These are phyloP conservation scores for Drosophila prostipennis DNA, from an alignment of 2,888 invertebrate species.

Conservation along the genomic window DNA sequence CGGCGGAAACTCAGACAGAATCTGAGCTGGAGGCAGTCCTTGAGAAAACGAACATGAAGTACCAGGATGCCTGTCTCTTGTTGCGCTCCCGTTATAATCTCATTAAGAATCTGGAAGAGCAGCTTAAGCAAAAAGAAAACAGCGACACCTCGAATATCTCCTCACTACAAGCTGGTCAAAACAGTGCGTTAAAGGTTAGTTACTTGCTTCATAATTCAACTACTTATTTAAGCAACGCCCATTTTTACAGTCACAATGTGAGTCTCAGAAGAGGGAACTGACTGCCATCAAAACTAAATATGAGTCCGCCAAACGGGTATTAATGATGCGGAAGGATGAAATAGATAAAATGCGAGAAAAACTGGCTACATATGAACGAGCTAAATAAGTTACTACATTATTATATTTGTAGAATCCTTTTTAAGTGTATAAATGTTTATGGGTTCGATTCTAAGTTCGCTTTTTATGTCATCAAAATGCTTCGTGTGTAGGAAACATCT, in stretches of 20 bases:
- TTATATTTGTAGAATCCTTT: conserved; percentile 4
- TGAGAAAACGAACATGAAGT: conserved; percentile 67
- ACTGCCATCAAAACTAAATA: conserved; percentile 10
- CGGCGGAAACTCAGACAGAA: conserved; percentile 67
- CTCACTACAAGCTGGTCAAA: conserved; percentile 60
- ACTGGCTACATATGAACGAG: conserved; percentile 4
- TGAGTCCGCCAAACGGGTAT: conserved; percentile 11
- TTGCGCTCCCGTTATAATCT: conserved; percentile 70
- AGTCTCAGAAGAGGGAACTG: conserved; percentile 18
- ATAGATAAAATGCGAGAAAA: conserved; percentile 25
- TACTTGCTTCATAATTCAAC: neutral
- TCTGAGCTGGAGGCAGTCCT: conserved; percentile 54
- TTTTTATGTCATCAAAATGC: neutral
- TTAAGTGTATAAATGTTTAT: conserved; percentile 31
- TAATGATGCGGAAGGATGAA: conserved; percentile 40
- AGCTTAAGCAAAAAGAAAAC: conserved; percentile 63
- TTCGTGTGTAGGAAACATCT: no score
- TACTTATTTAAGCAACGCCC: neutral
- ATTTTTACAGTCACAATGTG: conserved; percentile 17
- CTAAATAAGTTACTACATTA: conserved; percentile 36
- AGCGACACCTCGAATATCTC: conserved; percentile 47
- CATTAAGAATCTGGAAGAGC: conserved; percentile 72
- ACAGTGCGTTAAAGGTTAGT: conserved; percentile 64
- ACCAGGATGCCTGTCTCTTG: conserved; percentile 71
- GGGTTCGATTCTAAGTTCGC: neutral